Conservation (phyloP, 2,888 invertebrate genomes). For the Phengaris arion region DNA sequence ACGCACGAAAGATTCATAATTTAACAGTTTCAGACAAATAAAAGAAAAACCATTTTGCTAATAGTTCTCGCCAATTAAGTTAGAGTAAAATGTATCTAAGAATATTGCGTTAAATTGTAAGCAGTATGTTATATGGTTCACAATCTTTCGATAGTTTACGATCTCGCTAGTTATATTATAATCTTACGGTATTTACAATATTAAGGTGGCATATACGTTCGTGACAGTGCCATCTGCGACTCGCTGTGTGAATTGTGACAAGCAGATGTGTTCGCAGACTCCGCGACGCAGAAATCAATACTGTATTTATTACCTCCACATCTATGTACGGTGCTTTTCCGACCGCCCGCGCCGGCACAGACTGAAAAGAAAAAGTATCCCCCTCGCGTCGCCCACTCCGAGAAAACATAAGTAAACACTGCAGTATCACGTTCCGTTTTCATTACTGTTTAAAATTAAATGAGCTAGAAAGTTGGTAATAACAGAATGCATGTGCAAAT, state of each 20-base stretch:
- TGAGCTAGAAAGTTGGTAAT: constrained; percentile 21
- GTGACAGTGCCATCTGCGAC: constrained; percentile 2
- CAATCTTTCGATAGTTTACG: too few species aligned
- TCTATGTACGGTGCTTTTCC: neutral
- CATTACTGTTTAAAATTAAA: constrained; percentile 19
- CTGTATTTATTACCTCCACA: constrained; percentile 25
- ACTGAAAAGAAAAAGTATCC: constrained; percentile 9
- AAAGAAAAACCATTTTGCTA: too few species aligned
- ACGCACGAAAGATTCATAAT: too few species aligned
- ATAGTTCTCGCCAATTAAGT: too few species aligned
- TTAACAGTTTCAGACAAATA: too few species aligned
- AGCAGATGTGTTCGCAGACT: constrained; percentile 17
- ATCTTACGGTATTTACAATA: too few species aligned
- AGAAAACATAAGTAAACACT: constrained; percentile 10
- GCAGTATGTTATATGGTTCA: too few species aligned
- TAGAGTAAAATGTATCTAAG: too few species aligned
- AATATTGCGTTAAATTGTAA: too few species aligned
- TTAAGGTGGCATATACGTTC: neutral
- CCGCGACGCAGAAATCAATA: constrained; percentile 24
- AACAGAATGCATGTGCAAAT: constrained; percentile 9
- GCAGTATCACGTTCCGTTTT: constrained; percentile 13
- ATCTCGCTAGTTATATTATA: neutral
- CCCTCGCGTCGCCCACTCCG: neutral
- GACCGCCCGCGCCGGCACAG: neutral
- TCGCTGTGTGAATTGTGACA: neutral